Evolutionary conservation across 2,888 invertebrate genomes (phyloP).

Genomic region (Petrophora chlorosata): DNA sequence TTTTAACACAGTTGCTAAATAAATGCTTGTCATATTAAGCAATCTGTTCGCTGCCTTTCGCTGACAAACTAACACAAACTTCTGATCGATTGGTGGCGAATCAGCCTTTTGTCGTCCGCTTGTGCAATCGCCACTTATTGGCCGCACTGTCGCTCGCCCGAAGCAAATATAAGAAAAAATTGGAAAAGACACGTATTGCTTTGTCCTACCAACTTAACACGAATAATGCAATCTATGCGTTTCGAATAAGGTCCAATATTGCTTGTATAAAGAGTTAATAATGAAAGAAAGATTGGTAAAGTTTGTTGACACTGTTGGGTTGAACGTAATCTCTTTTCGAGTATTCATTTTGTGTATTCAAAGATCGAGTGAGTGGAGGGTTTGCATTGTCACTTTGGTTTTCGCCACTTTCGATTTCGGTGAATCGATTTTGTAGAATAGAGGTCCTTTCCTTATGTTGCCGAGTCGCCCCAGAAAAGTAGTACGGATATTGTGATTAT

Average conservation of each 20-base stretch:
- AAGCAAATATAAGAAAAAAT: conserved; percentile 31
- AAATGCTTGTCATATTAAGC: too few relatives aligned
- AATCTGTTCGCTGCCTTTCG: too few relatives aligned
- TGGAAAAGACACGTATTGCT: conserved; percentile 33
- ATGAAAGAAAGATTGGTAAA: conserved; percentile 60
- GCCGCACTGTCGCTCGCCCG: conserved; percentile 19
- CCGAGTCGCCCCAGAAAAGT: not conserved
- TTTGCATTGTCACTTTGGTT: conserved; percentile 28
- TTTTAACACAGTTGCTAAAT: too few relatives aligned
- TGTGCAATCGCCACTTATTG: conserved; percentile 27
- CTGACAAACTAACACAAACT: too few relatives aligned
- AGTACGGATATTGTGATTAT: too few relatives aligned
- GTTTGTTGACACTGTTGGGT: conserved; percentile 58
- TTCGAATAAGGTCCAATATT: conserved; percentile 10
- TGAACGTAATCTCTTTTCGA: conserved; percentile 59
- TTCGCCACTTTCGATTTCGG: conserved; percentile 11
- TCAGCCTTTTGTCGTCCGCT: conserved; percentile 5
- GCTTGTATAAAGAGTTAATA: conserved; percentile 26
- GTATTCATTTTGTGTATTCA: conserved; percentile 51
- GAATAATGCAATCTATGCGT: too few relatives aligned
- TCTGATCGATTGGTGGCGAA: too few relatives aligned
- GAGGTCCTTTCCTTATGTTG: conserved; percentile 12
- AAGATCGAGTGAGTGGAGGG: conserved; percentile 25
- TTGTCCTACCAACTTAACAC: conserved; percentile 10
- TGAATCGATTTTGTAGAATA: conserved; percentile 9